Evolutionary conservation across 2,888 invertebrate species (phyloP).

Genomic region (Eupithecia pulchellata): DNA sequence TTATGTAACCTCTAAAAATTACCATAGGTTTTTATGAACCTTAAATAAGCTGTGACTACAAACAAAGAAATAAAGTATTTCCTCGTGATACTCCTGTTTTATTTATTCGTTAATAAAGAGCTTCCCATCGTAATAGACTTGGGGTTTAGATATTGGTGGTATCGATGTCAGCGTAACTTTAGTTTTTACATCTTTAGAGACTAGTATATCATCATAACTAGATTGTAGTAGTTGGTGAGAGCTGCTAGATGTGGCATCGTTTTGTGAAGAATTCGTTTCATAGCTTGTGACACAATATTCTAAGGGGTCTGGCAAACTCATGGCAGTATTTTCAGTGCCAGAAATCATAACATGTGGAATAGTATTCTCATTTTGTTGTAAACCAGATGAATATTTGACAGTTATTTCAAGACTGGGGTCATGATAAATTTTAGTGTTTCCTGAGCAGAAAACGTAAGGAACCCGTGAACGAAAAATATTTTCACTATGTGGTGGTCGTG

Average conservation of each 20-base stretch:
- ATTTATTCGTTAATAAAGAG: too few species aligned
- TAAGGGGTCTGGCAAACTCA: background rate
- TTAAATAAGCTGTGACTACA: background rate
- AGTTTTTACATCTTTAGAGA: background rate
- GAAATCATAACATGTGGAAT: background rate
- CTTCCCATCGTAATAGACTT: constrained; percentile 2
- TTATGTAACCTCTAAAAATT: background rate
- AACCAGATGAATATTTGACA: background rate
- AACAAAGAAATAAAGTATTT: background rate
- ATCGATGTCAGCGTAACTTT: background rate
- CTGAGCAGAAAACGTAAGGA: background rate
- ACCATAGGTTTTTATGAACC: background rate
- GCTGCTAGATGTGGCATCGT: background rate
- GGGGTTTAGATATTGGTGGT: background rate
- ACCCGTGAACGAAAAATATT: too few species aligned
- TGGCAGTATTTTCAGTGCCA: background rate
- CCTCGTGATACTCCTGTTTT: background rate
- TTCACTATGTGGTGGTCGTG: background rate
- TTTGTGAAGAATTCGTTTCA: background rate
- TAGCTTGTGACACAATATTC: constrained; percentile 10
- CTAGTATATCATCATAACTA: background rate
- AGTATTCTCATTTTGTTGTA: background rate
- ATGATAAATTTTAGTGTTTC: background rate
- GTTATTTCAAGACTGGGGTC: constrained; percentile 13
- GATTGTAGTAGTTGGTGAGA: background rate